Evolutionary conservation across 2,888 invertebrate species (phyloP).

Genomic region (Nemotelus pantherinus): DNA sequence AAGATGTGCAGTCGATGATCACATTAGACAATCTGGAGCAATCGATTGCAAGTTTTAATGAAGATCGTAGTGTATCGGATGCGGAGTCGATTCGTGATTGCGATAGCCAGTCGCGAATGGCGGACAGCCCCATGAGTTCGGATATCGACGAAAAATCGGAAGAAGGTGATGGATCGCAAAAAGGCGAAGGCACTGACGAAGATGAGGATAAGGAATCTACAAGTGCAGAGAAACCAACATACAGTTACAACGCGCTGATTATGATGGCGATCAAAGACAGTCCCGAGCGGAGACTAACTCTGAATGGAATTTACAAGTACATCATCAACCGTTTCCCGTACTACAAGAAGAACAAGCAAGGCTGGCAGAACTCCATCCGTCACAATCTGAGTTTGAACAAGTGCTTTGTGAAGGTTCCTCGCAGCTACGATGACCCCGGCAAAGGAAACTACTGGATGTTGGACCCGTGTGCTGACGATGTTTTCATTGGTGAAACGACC

Average conservation of each 20-base stretch:
- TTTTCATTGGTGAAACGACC: slow-evolving; percentile 97
- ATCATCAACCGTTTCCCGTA: slow-evolving; percentile 98
- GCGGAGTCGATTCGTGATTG: slow-evolving; percentile 61
- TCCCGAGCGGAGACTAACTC: slow-evolving; percentile 89
- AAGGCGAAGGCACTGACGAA: slow-evolving; percentile 51
- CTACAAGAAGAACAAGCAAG: slow-evolving; percentile 96
- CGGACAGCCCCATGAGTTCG: slow-evolving; percentile 61
- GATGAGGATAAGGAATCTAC: slow-evolving; percentile 55
- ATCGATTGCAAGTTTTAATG: slow-evolving; percentile 36
- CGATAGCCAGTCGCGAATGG: slow-evolving; percentile 59
- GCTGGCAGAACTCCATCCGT: slow-evolving; percentile 99
- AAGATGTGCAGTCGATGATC: slow-evolving; percentile 16
- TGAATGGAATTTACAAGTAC: slow-evolving; percentile 98
- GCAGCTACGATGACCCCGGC: slow-evolving; percentile 98
- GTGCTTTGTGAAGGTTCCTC: slow-evolving; percentile 96
- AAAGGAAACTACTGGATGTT: slow-evolving; percentile 99
- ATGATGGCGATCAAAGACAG: slow-evolving; percentile 99
- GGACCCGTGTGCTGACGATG: slow-evolving; percentile 94
- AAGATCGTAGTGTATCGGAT: slow-evolving; percentile 53
- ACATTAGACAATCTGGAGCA: slow-evolving; percentile 19
- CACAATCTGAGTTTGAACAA: slow-evolving; percentile 98
- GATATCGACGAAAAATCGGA: slow-evolving; percentile 70
- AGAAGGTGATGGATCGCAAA: slow-evolving; percentile 67
- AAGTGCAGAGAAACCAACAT: slow-evolving; percentile 91
- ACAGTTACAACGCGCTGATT: slow-evolving; percentile 98